These are phyloP conservation scores for Festucalex cinctus DNA, from an alignment of 2,113 vertebrate species.

Conservation along the genomic window DNA sequence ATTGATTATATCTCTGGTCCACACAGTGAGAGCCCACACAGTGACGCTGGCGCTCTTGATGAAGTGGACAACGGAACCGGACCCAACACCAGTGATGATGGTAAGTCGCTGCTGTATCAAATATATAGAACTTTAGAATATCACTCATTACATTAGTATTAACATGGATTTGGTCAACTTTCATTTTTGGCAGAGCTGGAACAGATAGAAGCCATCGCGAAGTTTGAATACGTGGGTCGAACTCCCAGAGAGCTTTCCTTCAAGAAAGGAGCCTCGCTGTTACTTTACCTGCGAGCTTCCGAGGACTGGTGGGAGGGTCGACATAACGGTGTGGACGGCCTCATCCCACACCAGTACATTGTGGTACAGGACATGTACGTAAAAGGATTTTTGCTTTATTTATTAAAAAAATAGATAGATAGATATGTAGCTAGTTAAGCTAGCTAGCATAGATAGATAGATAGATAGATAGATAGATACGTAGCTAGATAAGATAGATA, in stretches of 20 bases:
- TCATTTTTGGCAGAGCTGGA: constrained; percentile 78
- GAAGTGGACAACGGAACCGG: constrained; percentile 93
- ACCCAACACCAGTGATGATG: constrained; percentile 91
- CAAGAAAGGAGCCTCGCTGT: constrained; percentile 89
- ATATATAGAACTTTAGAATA: neutral
- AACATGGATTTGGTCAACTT: neutral
- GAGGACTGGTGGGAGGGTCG: constrained; percentile 97
- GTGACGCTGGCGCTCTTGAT: constrained; percentile 89
- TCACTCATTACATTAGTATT: neutral
- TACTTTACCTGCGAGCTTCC: constrained; percentile 90
- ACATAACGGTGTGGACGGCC: constrained; percentile 89
- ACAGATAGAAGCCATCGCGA: constrained; percentile 92
- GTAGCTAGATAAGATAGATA: no score
- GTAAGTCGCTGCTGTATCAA: constrained; percentile 63
- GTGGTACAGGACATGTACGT: constrained; percentile 94
- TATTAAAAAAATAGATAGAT: no score
- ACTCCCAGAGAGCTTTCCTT: constrained; percentile 91
- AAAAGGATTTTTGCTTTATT: constrained; percentile 19
- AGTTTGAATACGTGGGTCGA: constrained; percentile 91
- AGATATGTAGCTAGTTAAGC: no score
- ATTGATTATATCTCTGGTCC: neutral
- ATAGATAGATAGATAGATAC: no score
- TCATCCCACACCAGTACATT: constrained; percentile 96
- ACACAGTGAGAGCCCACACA: constrained; percentile 91
- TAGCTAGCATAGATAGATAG: no score